Base-by-base conservation (phyloP, 2,888 invertebrate species). In the Mesorhabditis sp. region DNA sequence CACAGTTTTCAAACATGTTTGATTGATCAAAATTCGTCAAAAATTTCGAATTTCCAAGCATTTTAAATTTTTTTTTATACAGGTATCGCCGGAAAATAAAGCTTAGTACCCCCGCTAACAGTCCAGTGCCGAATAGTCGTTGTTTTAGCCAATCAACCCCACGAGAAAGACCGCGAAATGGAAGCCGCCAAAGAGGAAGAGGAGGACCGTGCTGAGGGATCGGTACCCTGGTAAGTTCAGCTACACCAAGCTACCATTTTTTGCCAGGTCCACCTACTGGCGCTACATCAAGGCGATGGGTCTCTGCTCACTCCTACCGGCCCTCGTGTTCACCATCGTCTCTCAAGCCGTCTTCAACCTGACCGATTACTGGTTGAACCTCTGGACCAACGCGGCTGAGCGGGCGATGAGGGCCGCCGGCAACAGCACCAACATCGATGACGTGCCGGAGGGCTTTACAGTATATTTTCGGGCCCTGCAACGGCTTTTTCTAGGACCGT, bases 291-390 rank as follows among this genome's bases (percentile, higher is more conserved):
- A 88, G 72, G 90, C 91, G 4, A 92, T 93, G 66, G 70, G 74
- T 15, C 50, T 66, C 43, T 68, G 45, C 2, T 42, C 50, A 4
- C 71, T 73, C 45, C 44, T 89, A 0, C 79, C 89, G 6, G 89
- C 91, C 4, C 44, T 90, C 0, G 43, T 90, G 0, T 86, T 90
- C 61, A 88, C 91, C 68, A 75, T 92, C 41, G 76, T 90, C 5
- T 91, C 91, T 4, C 92, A 93, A 87, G 85, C 90, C 42, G 87
- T 90, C 67, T 91, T 91, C 70, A 91, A 92, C 63, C 89, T 90
- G 67, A 89, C 90, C 66, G 93, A 93, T 86, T 90, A 91, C 83
- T 92, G 92, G 91, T 89, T 93, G 0, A 91, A 91, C 3, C 87
- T 90, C 80, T 93, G 93, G 93, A 61, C 74, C 2, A 70, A 62